Evolutionary conservation across 1,140 invertebrate species (phyloP), one percentile per base, ranked within the genome.

Genomic region (Helicoverpa armigera): DNA sequence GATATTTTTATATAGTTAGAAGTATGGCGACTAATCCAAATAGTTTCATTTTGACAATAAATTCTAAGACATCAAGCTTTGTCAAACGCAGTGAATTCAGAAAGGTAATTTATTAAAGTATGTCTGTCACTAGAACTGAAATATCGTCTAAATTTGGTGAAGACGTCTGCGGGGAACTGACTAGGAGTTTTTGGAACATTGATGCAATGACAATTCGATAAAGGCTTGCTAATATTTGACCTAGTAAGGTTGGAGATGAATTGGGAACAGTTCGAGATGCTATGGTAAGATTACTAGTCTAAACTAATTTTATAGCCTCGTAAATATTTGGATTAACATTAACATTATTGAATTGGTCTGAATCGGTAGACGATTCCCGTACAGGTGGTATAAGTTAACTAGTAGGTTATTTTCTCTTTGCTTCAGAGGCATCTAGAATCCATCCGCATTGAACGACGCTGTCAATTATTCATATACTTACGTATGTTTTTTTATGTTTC

Each of bases 31-130:
- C 3, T 5, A 35, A 69, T 18, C 3, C 0, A 48, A 67, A 67
- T 18, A 50, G 16, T n/a, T 23, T 53, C 10, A 53, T 70, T 48
- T 3, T 10, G n/a, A 5, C 18, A 53, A 31, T 54, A 54, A 31
- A 13, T 54, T 54, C 48, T 69, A 65, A 43, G 7, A 31, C 11
- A 43, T 50, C 65, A 53, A 13, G 50, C 50, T 12, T 31, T 53
- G 13, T 12, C 23, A 16, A 48, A 18, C 31, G 14, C n/a, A 67
- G 11, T 54, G 16, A 18, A 72, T 51, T 72, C 50, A 31, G 50
- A 13, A 23, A 72, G 31, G 69, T n/a, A 13, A 72, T 53, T 53
- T 72, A 72, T 72, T 70, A 14, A 70, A 70, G 14, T 53, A 53
- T 53, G 10, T 13, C 23, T 3, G 18, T 60, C 58, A 11, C 23